Base-by-base conservation (phyloP, 2,888 invertebrate species). In the Ptilodon capucinus region DNA sequence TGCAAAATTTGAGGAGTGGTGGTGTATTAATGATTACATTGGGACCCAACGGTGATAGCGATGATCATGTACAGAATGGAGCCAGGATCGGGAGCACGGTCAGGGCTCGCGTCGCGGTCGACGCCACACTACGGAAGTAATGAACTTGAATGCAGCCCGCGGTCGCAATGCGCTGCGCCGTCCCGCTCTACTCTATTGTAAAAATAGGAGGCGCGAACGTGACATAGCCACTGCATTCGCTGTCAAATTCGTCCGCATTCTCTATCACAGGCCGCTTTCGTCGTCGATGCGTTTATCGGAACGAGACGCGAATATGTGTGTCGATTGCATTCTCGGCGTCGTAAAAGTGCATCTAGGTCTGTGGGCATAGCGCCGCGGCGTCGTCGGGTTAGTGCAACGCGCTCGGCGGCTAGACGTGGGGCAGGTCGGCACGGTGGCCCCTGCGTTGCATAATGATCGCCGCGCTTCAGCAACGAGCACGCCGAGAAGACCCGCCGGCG, bases 271-370 rank as follows among this genome's bases (percentile, higher is more conserved):
- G 88, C 87, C 86, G 90, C 89, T 88, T 88, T 90, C 89, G 86
- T 89, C 88, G 88, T 80, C 88, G 85, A 88, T 89, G 90, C 90
- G 87, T 88, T 90, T 89, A 89, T 91, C 87, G 89, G 87, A 91
- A 91, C 88, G 91, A 89, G 91, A 91, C 87, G 91, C 89, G 89
- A 88, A 84, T 89, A 90, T 89, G 83, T 89, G 82, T 87, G 90
- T 87, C 90, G 90, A 89, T 87, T 85, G 90, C 86, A 88, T 88
- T 88, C 87, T 83, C 81, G 74, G 71, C 81, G 76, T 84, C 82
- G 90, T 83, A 88, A 87, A 89, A 91, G 90, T 91, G 91, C 91
- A 91, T 91, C 82, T 91, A 85, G 90, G 91, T 87, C 89, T 88
- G 84, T 80, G 82, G 86, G 87, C 83, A 75, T 77, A 81, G 82